Evolutionary conservation across 2,888 invertebrate species (phyloP), one percentile per base, ranked within the genome.

Genomic region (Tetragonula carbonaria): DNA sequence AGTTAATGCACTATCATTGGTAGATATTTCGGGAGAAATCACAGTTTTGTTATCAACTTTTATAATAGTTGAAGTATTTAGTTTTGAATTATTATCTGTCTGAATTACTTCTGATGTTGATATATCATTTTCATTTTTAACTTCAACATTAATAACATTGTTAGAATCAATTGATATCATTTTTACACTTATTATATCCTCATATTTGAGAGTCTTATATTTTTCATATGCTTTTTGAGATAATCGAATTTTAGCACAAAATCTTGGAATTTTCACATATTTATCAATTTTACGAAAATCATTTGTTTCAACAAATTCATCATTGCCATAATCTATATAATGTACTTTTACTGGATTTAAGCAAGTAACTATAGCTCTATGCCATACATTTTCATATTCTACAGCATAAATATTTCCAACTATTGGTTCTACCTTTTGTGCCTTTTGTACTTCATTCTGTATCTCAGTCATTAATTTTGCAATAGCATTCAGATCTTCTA

Each of bases 261-360:
- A 87, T 14, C 21, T 50, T 5, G 89, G 86, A 66, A 80, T 4
- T 21, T 80, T 59, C 51, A 65, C 62, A 28, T 88, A 84, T 16
- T 86, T 72, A 51, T 63, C n/a, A n/a, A 90, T 84, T 18, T 88
- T 73, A 14, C 89, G 90, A 38, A 93, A 82, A 21, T 91, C 88
- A 2, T 80, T n/a, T 6, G 79, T 62, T n/a, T 84, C 33, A 2
- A 86, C 5, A 1, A 67, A n/a, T 50, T 88, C 84, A 1, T 85
- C 85, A 18, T 92, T 90, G 1, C 93, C 93, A 38, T 80, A 93
- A 85, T 93, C 93, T 4, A 93, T 71, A 28, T 84, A 92, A 21
- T 86, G 86, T 2, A 92, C 73, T 0, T 33, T 88, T n/a, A 83
- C 6, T 14, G 93, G 93, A 45, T 87, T 81, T 2, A 86, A 2